These are phyloP conservation scores for Notamacropus eugenii DNA, from an alignment of 2,797 vertebrate species.

Conservation along the genomic window DNA sequence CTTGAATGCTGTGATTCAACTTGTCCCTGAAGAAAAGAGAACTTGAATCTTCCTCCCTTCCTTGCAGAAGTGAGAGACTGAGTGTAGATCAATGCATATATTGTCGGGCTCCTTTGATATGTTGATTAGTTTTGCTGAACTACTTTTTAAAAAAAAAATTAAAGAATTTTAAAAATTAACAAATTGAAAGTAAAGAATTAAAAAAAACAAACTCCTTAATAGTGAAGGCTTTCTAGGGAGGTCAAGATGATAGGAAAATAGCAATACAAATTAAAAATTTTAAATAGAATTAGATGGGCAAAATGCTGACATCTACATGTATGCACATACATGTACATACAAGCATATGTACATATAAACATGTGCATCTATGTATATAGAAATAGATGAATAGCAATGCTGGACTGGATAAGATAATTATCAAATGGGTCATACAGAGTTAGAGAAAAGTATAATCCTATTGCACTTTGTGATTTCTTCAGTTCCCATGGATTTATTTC, in stretches of 20 bases:
- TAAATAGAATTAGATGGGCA: not conserved
- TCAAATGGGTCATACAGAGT: not conserved
- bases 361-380: not conserved
- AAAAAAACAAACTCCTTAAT: not conserved
- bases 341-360: not conserved
- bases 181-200: not conserved
- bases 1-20: not conserved
- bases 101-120: not conserved
- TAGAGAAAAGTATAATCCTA: not conserved
- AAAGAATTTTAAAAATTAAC: not conserved
- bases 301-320: not conserved
- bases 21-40: not conserved
- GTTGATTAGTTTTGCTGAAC: not conserved
- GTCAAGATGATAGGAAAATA: not conserved
- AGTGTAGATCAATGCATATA: not conserved
- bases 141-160: not conserved
- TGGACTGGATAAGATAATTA: not conserved
- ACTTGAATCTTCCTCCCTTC: not conserved
- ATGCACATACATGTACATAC: not conserved
- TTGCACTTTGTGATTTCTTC: not conserved
- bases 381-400: not conserved
- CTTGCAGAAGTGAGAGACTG: not conserved
- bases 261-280: not conserved
- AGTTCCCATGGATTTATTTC: not conserved
- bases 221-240: not conserved